Evolutionary conservation across 1,140 invertebrate genomes (phyloP), one percentile per base, ranked within the genome.

Genomic region (Drosophila micromelanica): DNA sequence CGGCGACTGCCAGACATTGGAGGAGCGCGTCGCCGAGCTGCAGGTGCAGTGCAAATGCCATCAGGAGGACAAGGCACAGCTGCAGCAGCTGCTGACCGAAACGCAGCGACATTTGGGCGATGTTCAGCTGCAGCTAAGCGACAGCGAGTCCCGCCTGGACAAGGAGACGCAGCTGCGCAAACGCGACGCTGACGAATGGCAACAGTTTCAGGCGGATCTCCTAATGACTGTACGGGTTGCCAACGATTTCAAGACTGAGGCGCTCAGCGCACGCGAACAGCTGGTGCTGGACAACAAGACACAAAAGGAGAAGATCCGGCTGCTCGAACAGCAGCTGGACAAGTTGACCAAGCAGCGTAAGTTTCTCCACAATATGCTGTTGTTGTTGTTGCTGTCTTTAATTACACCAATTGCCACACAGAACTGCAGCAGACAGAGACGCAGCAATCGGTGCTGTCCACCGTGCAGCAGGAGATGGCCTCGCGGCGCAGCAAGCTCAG

Each of bases 201-300:
- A 96, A 80, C 97, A 98, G 91, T 98, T 98, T 93, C 97, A 98
- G 92, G 95, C 95, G 63, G 98, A 99, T 93, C 93, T 99, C 0
- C 93, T 98, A 30, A 97, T 97, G 93, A 97, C 98, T 0, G 98
- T 99, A 0, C 94, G 97, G 15, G 97, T 99, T 7, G 98, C 98
- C 9, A 98, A 98, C 92, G 97, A 98, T 91, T 98, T 98, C 92
- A 98, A 98, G 91, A 97, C 96, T 20, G 96, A 97, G 92, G 96
- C 96, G 0, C 96, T 97, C 86, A 94, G 95, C 57, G 96, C 97
- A 79, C 93, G 97, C 67, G 97, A 98, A 90, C 94, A 95, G 69
- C 93, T 98, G 6, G 94, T 96, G 32, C 93, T 95, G 76, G 97
- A 98, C 89, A 98, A 98, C 92, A 96, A 96, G 80, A 91, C 94